Percentiles rank a stretch among this genome's conserved stretches.
Evolutionary conservation across 2,113 vertebrate species (phyloP).

Genomic region (Hyaena hyaena): DNA sequence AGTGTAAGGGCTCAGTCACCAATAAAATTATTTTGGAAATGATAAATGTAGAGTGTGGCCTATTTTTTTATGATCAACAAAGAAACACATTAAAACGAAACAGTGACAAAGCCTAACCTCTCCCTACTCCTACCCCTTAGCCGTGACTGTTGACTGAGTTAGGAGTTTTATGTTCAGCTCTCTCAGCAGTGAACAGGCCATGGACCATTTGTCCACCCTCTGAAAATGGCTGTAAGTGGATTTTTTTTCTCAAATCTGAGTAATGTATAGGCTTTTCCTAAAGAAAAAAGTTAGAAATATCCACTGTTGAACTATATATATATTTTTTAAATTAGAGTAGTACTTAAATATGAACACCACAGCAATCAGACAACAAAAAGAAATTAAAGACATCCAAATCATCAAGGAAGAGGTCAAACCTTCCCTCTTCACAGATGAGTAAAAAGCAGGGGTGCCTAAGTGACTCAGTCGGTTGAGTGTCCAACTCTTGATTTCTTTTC

Average conservation of each 20-base stretch:
- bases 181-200: not conserved
- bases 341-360: not conserved
- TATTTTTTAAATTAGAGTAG: not conserved
- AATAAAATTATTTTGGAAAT: conserved; percentile 20
- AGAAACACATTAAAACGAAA: not conserved
- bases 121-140: not conserved
- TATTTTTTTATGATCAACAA: not conserved
- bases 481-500: too few relatives aligned
- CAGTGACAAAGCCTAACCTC: not conserved
- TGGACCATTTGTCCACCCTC: not conserved
- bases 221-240: not conserved
- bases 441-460: too few relatives aligned
- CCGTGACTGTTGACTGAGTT: not conserved
- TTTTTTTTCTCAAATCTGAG: not conserved
- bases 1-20: not conserved
- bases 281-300: not conserved
- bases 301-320: not conserved
- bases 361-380: too few relatives aligned
- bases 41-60: not conserved
- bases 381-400: too few relatives aligned
- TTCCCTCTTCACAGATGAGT: too few relatives aligned
- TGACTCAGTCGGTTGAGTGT: too few relatives aligned
- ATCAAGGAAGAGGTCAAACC: too few relatives aligned
- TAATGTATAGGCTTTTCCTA: not conserved
- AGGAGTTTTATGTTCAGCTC: not conserved